phyloP scores from a whole-genome alignment of 2,888 invertebrate genomes.

The Leistus spinibarbis region DNA sequence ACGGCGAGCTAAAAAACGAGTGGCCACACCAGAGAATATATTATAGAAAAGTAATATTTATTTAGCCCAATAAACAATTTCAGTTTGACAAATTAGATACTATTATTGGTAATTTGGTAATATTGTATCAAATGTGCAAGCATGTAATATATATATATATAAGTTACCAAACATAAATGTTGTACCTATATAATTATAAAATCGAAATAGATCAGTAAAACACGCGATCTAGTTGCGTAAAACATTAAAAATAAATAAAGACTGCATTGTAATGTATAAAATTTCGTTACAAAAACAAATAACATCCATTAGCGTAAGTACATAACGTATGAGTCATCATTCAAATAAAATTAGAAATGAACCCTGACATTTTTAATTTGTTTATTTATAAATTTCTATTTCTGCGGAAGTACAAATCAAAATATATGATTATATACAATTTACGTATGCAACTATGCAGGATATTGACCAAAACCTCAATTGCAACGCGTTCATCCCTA shows the following conservation, averaged over 20 bases:
- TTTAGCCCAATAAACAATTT: too few species aligned
- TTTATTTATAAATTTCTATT: neutral
- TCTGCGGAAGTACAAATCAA: neutral
- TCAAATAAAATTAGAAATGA: neutral
- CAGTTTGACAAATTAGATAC: too few species aligned
- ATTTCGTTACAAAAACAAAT: neutral
- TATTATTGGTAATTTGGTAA: neutral
- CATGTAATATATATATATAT: neutral
- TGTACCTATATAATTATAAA: neutral
- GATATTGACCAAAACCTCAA: neutral
- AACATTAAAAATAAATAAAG: neutral
- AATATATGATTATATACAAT: neutral
- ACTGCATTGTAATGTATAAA: neutral
- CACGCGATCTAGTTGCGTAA: neutral
- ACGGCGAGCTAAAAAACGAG: too few species aligned
- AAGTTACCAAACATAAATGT: neutral
- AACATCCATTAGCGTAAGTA: neutral
- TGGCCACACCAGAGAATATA: too few species aligned
- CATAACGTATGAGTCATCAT: neutral
- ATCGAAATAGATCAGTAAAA: neutral
- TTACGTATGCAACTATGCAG: neutral
- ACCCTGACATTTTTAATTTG: neutral
- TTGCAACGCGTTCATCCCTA: neutral
- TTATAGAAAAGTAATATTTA: too few species aligned
- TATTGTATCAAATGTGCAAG: neutral